Conservation (phyloP, 2,888 invertebrate genomes). For the Steromphala cineraria region DNA sequence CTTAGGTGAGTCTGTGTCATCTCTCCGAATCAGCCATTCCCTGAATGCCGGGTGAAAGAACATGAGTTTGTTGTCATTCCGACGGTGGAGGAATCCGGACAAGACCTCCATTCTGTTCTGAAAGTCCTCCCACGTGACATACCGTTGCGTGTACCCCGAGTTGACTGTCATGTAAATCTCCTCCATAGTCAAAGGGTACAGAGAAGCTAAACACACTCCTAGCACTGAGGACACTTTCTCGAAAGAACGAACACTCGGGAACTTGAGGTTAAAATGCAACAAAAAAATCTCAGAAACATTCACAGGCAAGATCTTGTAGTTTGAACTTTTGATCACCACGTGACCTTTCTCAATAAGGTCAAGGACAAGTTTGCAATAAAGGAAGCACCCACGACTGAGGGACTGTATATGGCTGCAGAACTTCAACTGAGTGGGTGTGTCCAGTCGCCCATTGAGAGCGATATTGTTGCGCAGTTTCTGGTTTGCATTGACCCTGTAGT, state of each 20-base stretch:
- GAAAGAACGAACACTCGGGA: constrained; percentile 92
- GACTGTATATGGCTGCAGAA: constrained; percentile 90
- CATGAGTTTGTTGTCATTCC: constrained; percentile 95
- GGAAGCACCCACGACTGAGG: constrained; percentile 90
- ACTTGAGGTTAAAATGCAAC: constrained; percentile 91
- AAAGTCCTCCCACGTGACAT: constrained; percentile 93
- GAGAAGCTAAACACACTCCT: constrained; percentile 91
- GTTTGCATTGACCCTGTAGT: constrained; percentile 86
- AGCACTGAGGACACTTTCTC: constrained; percentile 89
- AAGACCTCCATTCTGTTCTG: constrained; percentile 89
- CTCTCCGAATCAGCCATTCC: constrained; percentile 93
- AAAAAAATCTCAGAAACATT: constrained; percentile 82
- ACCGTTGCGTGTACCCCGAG: constrained; percentile 86
- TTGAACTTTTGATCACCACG: constrained; percentile 93
- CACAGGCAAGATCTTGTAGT: constrained; percentile 83
- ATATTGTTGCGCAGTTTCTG: constrained; percentile 88
- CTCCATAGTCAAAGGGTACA: constrained; percentile 90
- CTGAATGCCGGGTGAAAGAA: constrained; percentile 98
- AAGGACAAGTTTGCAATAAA: constrained; percentile 92
- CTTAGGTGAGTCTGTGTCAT: constrained; percentile 84
- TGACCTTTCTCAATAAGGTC: constrained; percentile 94
- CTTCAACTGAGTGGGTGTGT: constrained; percentile 67
- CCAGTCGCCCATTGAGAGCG: constrained; percentile 68
- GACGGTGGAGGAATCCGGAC: constrained; percentile 90
- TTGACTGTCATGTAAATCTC: constrained; percentile 96